Conservation (phyloP, 2,113 vertebrate genomes). For the Grallaria varia region DNA sequence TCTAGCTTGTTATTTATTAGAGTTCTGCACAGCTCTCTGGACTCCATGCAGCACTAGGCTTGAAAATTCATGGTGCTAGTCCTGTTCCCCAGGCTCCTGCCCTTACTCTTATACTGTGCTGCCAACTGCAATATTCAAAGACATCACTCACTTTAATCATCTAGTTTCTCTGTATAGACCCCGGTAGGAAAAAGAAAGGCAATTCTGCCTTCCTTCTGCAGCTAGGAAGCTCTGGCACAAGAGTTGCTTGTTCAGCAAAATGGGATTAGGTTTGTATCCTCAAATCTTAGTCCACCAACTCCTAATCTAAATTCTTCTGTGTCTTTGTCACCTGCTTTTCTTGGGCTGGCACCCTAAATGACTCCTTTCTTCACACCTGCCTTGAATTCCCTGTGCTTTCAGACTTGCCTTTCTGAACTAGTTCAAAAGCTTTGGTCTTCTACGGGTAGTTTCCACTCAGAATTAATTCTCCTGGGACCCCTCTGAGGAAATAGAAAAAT, state of each 20-base stretch:
- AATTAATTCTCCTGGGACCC: not conserved
- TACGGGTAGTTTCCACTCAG: not conserved
- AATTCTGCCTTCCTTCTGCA: not conserved
- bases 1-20: not conserved
- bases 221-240: not conserved
- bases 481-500: not conserved
- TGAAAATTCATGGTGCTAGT: not conserved
- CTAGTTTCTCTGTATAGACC: not conserved
- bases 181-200: not conserved
- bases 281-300: not conserved
- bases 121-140: accelerated
- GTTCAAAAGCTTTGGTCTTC: not conserved
- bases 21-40: not conserved
- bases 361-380: not conserved
- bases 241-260: not conserved
- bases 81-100: not conserved
- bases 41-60: not conserved
- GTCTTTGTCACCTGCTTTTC: not conserved
- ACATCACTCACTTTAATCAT: not conserved
- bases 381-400: not conserved
- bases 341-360: not conserved
- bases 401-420: not conserved
- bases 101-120: not conserved
- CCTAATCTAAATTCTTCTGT: not conserved
- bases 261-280: not conserved